A percentile compares a stretch with the other conserved stretches of the same genome.
Conservation (phyloP, 2,797 vertebrate genomes). For the Micrastur ruficollis region DNA sequence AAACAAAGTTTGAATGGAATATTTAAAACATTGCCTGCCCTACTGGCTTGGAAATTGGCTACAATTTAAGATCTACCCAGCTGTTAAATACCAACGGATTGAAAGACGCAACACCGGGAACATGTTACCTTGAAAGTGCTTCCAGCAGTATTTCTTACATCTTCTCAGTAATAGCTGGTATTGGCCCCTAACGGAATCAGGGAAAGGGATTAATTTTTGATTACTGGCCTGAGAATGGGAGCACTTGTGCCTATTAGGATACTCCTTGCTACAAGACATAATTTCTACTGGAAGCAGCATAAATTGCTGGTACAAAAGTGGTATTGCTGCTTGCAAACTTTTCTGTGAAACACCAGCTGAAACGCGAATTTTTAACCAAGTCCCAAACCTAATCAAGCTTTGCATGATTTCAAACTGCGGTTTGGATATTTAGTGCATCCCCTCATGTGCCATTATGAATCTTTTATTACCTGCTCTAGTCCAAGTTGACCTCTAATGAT, state of each 20-base stretch:
- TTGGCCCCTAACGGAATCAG: not conserved
- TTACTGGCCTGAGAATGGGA: not conserved
- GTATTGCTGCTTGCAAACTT: not conserved
- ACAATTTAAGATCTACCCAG: not conserved
- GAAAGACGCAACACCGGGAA: not conserved
- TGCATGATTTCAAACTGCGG: not conserved
- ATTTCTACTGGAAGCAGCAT: not conserved
- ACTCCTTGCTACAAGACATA: constrained; percentile 15
- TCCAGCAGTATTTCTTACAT: not conserved
- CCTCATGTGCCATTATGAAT: constrained; percentile 42
- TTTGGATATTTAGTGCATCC: constrained; percentile 18
- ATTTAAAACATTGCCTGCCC: not conserved
- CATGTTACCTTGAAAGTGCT: not conserved
- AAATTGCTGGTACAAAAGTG: not conserved
- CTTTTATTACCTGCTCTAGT: constrained; percentile 18
- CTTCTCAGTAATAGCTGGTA: not conserved
- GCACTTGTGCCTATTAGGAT: not conserved
- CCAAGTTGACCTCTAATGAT: constrained; percentile 43
- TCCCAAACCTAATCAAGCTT: not conserved
- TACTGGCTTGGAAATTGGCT: not conserved
- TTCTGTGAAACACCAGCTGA: not conserved
- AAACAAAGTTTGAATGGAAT: not conserved
- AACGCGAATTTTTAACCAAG: not conserved
- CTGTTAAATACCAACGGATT: not conserved
- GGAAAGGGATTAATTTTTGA: constrained; percentile 24